Conservation (phyloP, 2,888 invertebrate genomes). For the Agriopis aurantiaria region DNA sequence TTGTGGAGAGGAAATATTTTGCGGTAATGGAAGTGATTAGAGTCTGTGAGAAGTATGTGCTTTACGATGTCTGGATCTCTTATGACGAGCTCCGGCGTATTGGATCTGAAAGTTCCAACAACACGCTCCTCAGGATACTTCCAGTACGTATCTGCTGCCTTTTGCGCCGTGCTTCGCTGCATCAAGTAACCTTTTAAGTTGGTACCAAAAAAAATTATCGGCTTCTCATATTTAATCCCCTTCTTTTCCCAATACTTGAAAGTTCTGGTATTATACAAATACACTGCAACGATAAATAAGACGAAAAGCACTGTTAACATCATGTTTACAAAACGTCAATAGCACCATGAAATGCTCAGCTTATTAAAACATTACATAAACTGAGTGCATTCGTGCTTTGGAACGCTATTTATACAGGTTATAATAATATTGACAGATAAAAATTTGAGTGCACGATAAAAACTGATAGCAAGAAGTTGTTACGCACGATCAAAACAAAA, state of each 20-base stretch:
- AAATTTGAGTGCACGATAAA: too few species aligned
- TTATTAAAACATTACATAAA: neutral
- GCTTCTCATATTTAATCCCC: constrained; percentile 60
- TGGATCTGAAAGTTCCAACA: constrained; percentile 64
- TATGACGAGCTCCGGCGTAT: constrained; percentile 62
- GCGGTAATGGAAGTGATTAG: constrained; percentile 52
- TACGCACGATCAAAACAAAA: neutral
- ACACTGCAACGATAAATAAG: constrained; percentile 6
- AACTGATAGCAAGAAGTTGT: too few species aligned
- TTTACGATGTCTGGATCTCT: constrained; percentile 64
- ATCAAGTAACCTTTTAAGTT: constrained; percentile 20
- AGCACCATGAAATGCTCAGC: neutral
- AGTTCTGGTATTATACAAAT: constrained; percentile 9
- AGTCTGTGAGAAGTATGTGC: constrained; percentile 60
- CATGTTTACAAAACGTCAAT: neutral
- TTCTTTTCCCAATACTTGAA: constrained; percentile 62
- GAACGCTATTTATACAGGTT: neutral
- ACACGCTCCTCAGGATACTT: constrained; percentile 66
- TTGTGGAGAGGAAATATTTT: constrained; percentile 1
- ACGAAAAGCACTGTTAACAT: neutral
- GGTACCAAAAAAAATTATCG: constrained; percentile 61
- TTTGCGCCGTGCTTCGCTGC: constrained; percentile 51
- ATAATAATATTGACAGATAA: neutral
- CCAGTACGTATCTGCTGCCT: constrained; percentile 56
- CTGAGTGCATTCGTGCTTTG: neutral